These are phyloP conservation scores for Festucalex cinctus DNA, from an alignment of 2,113 vertebrate genomes.

Conservation along the genomic window DNA sequence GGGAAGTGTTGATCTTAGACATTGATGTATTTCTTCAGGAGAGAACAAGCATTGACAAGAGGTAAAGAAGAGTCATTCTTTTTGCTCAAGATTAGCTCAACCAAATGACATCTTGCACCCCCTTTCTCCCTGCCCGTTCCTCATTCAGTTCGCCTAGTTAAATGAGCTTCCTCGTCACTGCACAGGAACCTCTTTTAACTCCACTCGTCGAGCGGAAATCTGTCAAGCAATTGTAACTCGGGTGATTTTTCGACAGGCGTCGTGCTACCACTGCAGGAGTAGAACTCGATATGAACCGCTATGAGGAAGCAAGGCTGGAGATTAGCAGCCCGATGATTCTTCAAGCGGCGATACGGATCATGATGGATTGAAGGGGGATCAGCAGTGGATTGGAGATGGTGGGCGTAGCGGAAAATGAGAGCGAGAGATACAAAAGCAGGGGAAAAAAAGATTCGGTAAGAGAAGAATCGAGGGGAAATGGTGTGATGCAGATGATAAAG, in stretches of 20 bases:
- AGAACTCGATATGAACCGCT: slow-evolving; percentile 56
- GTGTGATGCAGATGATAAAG: slow-evolving; percentile 20
- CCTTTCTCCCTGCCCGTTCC: neutral
- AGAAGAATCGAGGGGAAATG: slow-evolving; percentile 14
- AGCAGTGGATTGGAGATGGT: neutral
- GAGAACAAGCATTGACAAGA: slow-evolving; percentile 11
- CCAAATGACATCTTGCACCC: slow-evolving; percentile 2
- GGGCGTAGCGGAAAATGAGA: neutral
- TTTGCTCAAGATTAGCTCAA: slow-evolving; percentile 17
- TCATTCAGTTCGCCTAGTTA: slow-evolving; percentile 17
- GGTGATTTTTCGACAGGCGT: neutral
- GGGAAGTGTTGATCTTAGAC: slow-evolving; percentile 24
- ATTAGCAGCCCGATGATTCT: slow-evolving; percentile 41
- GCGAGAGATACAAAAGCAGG: slow-evolving; percentile 16
- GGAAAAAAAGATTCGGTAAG: slow-evolving; percentile 19
- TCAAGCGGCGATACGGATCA: slow-evolving; percentile 28
- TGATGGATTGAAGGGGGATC: slow-evolving; percentile 29
- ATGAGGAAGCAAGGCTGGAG: slow-evolving; percentile 32
- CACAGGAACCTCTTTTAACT: slow-evolving; percentile 40
- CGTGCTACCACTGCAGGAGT: slow-evolving; percentile 54
- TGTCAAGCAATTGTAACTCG: slow-evolving; percentile 48
- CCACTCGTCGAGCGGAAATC: slow-evolving; percentile 49
- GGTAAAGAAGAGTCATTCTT: slow-evolving; percentile 20
- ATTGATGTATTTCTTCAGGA: slow-evolving; percentile 32
- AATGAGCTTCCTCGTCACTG: slow-evolving; percentile 39